A percentile compares a stretch with the other conserved stretches of the same genome.
Evolutionary conservation across 2,888 invertebrate genomes (phyloP).

Genomic region (Yponomeuta sedellus): DNA sequence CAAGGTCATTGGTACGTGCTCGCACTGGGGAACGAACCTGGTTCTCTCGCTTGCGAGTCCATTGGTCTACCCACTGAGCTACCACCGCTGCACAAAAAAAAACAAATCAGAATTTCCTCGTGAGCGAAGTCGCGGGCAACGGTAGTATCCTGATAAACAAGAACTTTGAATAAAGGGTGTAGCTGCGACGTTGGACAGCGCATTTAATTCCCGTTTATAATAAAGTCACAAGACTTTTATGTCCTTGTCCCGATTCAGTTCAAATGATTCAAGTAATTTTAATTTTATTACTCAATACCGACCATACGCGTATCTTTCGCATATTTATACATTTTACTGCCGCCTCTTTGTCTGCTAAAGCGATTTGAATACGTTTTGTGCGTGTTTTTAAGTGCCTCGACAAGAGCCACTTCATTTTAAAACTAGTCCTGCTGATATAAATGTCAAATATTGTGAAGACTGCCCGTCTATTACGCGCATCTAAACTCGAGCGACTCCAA

Average conservation of each 20-base stretch:
- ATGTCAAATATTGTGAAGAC: too few species aligned
- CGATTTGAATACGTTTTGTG: background rate
- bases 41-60: too few species aligned
- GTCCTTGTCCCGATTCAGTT: background rate
- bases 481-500: too few species aligned
- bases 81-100: too few species aligned
- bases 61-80: too few species aligned
- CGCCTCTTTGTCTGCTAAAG: background rate
- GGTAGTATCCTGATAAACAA: too few species aligned
- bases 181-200: background rate
- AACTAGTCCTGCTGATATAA: background rate
- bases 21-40: too few species aligned
- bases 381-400: background rate
- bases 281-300: background rate
- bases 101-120: too few species aligned
- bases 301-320: background rate
- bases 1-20: too few species aligned
- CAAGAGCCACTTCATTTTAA: background rate
- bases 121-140: too few species aligned
- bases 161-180: background rate
- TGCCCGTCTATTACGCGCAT: too few species aligned
- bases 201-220: background rate
- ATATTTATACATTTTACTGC: background rate
- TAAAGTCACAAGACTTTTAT: background rate
- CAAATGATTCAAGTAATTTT: constrained; percentile 3